Evolutionary conservation across 2,888 invertebrate species (phyloP).

Genomic region (Choreutis nemorana): DNA sequence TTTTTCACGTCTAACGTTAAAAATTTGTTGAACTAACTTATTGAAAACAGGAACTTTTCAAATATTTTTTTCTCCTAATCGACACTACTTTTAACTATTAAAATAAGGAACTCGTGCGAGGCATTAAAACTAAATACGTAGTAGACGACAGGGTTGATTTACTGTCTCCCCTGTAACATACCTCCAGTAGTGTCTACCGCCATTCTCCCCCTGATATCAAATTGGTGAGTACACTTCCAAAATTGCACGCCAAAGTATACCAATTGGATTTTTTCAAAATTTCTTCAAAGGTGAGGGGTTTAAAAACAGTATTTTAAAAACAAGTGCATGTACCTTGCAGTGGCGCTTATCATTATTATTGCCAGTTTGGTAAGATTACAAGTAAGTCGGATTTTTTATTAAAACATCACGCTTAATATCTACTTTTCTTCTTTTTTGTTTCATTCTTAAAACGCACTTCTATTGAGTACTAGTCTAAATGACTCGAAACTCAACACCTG

Average conservation of each 20-base stretch:
- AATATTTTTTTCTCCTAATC: too few species aligned
- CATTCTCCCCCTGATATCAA: conserved; percentile 39
- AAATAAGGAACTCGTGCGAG: too few species aligned
- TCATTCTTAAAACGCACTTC: too few species aligned
- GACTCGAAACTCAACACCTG: background rate
- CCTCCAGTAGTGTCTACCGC: conserved; percentile 9
- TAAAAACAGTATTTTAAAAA: conserved; percentile 18
- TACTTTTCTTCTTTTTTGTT: background rate
- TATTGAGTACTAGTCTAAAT: too few species aligned
- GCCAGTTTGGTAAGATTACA: conserved; percentile 57
- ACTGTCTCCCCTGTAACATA: too few species aligned
- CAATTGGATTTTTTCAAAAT: conserved; percentile 13
- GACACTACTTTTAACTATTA: too few species aligned
- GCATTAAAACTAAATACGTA: too few species aligned
- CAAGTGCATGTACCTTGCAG: conserved; percentile 59
- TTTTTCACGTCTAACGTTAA: too few species aligned
- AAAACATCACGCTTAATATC: background rate
- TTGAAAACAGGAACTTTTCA: too few species aligned
- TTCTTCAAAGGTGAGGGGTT: too few species aligned
- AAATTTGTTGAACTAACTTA: too few species aligned
- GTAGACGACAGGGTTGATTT: too few species aligned
- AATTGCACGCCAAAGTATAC: conserved; percentile 19
- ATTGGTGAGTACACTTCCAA: conserved; percentile 42
- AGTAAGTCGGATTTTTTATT: conserved; percentile 34
- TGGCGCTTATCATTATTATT: conserved; percentile 56